A percentile compares a stretch with the other conserved stretches of the same genome.
Evolutionary conservation across 2,113 vertebrate species (phyloP).

Genomic region (Butorides virescens): DNA sequence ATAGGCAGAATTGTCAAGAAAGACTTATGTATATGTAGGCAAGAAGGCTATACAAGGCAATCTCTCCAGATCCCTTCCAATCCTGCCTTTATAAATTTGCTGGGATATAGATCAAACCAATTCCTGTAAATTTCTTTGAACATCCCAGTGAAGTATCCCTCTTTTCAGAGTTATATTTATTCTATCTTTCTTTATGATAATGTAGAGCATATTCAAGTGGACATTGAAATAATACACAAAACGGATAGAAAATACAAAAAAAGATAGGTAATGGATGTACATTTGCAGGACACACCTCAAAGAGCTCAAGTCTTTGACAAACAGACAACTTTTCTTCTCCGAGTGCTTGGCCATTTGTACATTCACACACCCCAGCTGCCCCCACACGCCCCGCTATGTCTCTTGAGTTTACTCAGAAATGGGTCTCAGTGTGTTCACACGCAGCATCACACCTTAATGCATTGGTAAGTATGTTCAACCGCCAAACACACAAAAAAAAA

Average conservation of each 20-base stretch:
- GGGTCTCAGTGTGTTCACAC: not conserved
- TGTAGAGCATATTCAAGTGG: not conserved
- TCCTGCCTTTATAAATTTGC: not conserved
- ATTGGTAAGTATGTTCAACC: not conserved
- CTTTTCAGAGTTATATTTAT: not conserved
- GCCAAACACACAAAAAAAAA: not conserved
- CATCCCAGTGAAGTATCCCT: not conserved
- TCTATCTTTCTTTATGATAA: not conserved
- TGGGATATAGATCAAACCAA: not conserved
- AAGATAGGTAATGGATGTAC: not conserved
- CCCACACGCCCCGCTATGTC: accelerated
- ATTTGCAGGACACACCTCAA: not conserved
- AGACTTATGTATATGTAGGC: not conserved
- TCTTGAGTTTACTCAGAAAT: not conserved
- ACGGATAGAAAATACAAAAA: not conserved
- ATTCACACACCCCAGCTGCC: not conserved
- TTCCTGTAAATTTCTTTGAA: not conserved
- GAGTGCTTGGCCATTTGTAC: not conserved
- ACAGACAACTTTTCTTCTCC: not conserved
- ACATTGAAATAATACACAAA: not conserved
- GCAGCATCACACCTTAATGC: not conserved
- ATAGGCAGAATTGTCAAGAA: not conserved
- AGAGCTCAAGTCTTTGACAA: not conserved
- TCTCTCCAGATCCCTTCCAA: not conserved
- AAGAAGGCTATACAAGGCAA: not conserved